Evolutionary conservation across 2,113 vertebrate species (phyloP).

Genomic region (Regulus satrapa): DNA sequence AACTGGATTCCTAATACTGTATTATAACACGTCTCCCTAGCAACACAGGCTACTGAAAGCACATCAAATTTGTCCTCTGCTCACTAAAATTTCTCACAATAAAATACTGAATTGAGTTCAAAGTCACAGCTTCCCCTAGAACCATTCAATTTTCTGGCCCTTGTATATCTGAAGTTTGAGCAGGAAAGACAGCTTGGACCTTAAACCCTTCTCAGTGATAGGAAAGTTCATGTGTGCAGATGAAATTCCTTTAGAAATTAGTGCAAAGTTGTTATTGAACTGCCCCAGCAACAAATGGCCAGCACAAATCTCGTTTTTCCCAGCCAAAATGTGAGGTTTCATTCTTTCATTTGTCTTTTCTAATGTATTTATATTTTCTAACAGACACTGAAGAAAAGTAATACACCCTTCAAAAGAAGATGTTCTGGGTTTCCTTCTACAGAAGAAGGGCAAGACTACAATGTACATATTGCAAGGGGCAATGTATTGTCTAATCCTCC

Average conservation of each 20-base stretch:
- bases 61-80: not conserved
- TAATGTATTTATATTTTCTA: not conserved
- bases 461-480: not conserved
- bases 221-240: not conserved
- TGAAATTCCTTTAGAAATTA: not conserved
- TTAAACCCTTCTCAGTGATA: not conserved
- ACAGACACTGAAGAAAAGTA: not conserved
- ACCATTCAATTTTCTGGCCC: not conserved
- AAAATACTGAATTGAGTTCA: constrained; percentile 7
- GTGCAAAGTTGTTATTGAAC: not conserved
- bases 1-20: not conserved
- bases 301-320: not conserved
- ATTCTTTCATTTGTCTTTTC: not conserved
- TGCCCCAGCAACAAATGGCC: not conserved
- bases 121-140: not conserved
- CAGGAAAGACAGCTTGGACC: not conserved
- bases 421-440: not conserved
- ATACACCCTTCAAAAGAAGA: not conserved
- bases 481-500: not conserved
- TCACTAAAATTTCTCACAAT: not conserved
- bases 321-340: not conserved
- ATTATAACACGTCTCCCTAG: not conserved
- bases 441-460: not conserved
- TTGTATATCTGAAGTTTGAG: not conserved
- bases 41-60: not conserved